These are phyloP conservation scores for Danio choprae DNA, from an alignment of 2,797 vertebrate species.

Conservation along the genomic window DNA sequence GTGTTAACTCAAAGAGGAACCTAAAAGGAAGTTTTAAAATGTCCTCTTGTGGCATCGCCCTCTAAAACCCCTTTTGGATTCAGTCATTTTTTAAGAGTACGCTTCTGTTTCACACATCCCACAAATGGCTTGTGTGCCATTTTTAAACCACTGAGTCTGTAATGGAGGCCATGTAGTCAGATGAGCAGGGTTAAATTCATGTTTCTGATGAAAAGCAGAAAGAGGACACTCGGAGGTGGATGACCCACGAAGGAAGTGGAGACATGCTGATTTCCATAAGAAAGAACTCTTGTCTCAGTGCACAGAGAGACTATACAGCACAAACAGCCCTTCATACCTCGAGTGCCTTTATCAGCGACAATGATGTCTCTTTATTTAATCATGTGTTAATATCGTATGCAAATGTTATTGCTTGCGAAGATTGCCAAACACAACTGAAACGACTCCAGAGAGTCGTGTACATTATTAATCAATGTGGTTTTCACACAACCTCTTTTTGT, in stretches of 20 bases:
- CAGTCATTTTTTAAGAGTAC: background rate
- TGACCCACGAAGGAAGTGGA: conserved; percentile 49
- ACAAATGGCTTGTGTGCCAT: background rate
- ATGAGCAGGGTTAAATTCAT: conserved; percentile 30
- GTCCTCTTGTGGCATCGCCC: background rate
- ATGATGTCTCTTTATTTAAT: conserved; percentile 68
- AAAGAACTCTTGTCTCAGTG: conserved; percentile 66
- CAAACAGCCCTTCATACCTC: conserved; percentile 57
- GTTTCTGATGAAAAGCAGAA: conserved; percentile 42
- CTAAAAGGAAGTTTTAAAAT: background rate
- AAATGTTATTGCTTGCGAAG: conserved; percentile 57
- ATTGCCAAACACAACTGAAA: conserved; percentile 4
- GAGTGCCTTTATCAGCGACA: conserved; percentile 63
- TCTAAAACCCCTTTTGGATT: background rate
- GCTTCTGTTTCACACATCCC: background rate
- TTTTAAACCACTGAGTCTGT: background rate
- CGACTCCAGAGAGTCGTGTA: background rate
- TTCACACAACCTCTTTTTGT: background rate
- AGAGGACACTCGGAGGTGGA: conserved; percentile 39
- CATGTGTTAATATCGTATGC: conserved; percentile 66
- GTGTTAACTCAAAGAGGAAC: background rate
- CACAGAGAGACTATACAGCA: conserved; percentile 43
- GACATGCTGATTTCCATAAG: conserved; percentile 69
- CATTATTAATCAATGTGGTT: background rate
- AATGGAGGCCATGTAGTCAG: conserved; percentile 7